phyloP scores from a whole-genome alignment of 2,797 vertebrate species.

The Sebastolobus altivelis region DNA sequence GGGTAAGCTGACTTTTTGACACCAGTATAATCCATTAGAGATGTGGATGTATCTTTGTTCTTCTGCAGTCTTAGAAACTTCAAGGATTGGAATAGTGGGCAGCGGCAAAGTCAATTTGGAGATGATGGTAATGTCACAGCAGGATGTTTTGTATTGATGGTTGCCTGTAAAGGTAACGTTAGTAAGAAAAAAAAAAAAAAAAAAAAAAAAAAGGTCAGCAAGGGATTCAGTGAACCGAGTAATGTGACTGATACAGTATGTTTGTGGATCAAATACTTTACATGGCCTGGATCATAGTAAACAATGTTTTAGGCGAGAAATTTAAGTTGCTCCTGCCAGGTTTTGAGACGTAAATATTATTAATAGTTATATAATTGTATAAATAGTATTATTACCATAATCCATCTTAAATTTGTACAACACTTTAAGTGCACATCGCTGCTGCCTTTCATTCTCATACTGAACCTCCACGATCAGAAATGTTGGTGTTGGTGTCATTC shows the following conservation, averaged over 20 bases:
- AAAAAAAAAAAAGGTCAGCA: background rate
- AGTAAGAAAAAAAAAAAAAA: no score
- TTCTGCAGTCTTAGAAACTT: conserved; percentile 3
- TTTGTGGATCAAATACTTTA: background rate
- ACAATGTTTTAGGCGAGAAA: background rate
- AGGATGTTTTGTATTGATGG: background rate
- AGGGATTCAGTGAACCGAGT: background rate
- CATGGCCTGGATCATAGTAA: background rate
- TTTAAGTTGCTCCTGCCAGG: background rate
- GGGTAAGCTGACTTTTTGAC: conserved; percentile 82
- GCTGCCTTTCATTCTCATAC: background rate
- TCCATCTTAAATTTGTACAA: background rate
- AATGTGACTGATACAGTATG: background rate
- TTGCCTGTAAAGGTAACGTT: background rate
- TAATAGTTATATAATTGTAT: background rate
- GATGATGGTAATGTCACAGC: background rate
- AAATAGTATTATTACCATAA: background rate
- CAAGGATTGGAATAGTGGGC: background rate
- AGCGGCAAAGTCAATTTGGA: background rate
- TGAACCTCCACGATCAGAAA: background rate
- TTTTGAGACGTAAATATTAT: background rate
- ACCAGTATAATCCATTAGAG: background rate
- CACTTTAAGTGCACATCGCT: background rate
- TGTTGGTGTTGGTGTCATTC: background rate
- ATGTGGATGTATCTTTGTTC: background rate